phyloP scores from a whole-genome alignment of 2,113 vertebrate species.

The Sisor rabdophorus region DNA sequence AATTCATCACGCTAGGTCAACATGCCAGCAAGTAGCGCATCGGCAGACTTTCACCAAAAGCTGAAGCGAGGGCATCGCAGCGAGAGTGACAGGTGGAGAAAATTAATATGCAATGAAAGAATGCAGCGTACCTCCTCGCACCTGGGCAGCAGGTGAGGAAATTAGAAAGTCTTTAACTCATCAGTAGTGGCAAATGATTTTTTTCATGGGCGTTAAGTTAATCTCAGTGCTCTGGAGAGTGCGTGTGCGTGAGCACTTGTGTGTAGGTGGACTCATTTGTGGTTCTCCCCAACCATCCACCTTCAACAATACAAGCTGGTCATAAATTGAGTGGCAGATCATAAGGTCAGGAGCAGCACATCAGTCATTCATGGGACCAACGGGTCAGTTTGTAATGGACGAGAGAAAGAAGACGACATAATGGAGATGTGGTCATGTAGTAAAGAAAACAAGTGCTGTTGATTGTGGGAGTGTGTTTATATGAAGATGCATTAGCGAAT shows the following conservation, averaged over 20 bases:
- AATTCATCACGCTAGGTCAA: constrained; percentile 30
- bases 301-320: background rate
- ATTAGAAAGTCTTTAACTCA: constrained; percentile 23
- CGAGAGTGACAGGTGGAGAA: constrained; percentile 5
- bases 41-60: constrained; percentile 33
- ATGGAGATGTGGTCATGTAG: constrained; percentile 20
- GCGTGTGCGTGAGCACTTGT: background rate
- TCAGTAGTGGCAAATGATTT: background rate
- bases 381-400: background rate
- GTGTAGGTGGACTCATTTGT: constrained; percentile 12
- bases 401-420: background rate
- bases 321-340: constrained; percentile 26
- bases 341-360: constrained; percentile 32
- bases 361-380: constrained; percentile 13
- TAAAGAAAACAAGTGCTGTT: constrained; percentile 3
- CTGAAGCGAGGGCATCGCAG: background rate
- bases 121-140: constrained; percentile 8
- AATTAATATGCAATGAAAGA: constrained; percentile 22
- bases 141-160: constrained; percentile 24
- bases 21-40: constrained; percentile 30
- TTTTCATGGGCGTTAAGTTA: constrained; percentile 15
- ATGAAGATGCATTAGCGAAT: constrained; percentile 1
- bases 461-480: constrained; percentile 14
- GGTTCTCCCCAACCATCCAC: background rate
- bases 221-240: background rate